Base-by-base conservation (phyloP, 2,797 vertebrate genomes). In the Platyrinchus mystaceus region DNA sequence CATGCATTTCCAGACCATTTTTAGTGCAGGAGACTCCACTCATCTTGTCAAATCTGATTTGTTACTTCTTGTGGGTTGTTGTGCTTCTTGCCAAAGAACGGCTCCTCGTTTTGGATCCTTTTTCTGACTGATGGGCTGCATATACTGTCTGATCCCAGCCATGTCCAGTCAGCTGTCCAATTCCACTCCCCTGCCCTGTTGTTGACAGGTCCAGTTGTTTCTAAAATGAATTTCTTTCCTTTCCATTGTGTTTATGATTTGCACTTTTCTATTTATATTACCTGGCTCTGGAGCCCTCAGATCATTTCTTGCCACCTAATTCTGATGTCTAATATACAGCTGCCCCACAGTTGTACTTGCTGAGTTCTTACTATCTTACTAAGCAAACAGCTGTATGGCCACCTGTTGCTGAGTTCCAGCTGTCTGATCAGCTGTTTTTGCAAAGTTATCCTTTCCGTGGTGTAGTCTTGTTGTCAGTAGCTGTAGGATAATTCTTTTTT, bases 41-140 rank as follows among this genome's bases (percentile, higher is more conserved):
- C 36, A 11, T 77, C 71, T 58, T 91, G 92, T 92, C 93, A 93
- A 52, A 85, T 87, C 49, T 75, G 87, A 96, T 95, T 36, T 97
- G 91, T 84, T 74, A 26, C 34, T 87, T 81, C 79, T 71, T 6
- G 30, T 90, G 46, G 37, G 39, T 92, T 90, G 44, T 30, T 43
- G 21, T 73, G 32, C 28, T 82, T 66, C 87, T 93, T 93, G 78
- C 77, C 84, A 76, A 85, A 37, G 69, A 91, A 28, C 55, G 73
- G 37, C 36, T 77, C 36, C 24, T 74, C 26, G 10, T 17, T 88
- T 86, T 93, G 94, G 69, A 78, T 94, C 50, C 36, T 84, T 79
- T 84, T 70, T 26, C 53, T 50, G 30, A 64, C 53, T 93, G 81
- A 94, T 75, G 90, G 80, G 82, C 68, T 95, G 47, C 93, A 92